A percentile compares a stretch with the other conserved stretches of the same genome.
Conservation (phyloP, 2,113 vertebrate species). For the Serilophus lunatus region DNA sequence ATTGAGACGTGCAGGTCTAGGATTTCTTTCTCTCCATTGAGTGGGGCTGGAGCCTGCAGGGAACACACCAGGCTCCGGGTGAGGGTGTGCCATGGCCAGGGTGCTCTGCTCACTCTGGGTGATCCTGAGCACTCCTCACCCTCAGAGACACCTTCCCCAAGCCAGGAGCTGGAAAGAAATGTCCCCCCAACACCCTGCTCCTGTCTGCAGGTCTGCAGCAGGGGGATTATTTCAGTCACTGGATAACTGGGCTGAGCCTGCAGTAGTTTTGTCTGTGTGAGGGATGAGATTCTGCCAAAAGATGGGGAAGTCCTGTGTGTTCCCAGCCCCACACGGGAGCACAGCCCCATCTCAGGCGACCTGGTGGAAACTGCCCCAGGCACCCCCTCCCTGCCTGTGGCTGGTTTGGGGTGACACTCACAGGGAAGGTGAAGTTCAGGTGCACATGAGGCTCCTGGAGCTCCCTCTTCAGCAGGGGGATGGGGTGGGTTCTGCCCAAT, state of each 20-base stretch:
- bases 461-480: not conserved
- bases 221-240: rapidly evolving
- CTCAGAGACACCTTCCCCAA: not conserved
- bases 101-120: not conserved
- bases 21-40: not conserved
- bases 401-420: not conserved
- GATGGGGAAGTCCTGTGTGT: not conserved
- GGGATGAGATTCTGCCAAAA: not conserved
- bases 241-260: not conserved
- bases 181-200: not conserved
- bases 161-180: not conserved
- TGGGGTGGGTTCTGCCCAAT: rapidly evolving
- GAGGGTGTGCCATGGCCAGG: not conserved
- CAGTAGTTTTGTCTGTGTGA: not conserved
- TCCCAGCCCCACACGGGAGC: not conserved
- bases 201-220: not conserved
- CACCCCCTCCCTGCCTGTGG: rapidly evolving
- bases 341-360: not conserved
- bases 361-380: not conserved
- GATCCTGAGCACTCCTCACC: not conserved
- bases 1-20: not conserved
- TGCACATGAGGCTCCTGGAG: not conserved
- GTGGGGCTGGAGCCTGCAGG: not conserved
- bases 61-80: not conserved
- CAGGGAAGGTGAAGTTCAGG: not conserved